Base-by-base conservation (phyloP, 2,888 invertebrate genomes). In the Hetaerina titia region DNA sequence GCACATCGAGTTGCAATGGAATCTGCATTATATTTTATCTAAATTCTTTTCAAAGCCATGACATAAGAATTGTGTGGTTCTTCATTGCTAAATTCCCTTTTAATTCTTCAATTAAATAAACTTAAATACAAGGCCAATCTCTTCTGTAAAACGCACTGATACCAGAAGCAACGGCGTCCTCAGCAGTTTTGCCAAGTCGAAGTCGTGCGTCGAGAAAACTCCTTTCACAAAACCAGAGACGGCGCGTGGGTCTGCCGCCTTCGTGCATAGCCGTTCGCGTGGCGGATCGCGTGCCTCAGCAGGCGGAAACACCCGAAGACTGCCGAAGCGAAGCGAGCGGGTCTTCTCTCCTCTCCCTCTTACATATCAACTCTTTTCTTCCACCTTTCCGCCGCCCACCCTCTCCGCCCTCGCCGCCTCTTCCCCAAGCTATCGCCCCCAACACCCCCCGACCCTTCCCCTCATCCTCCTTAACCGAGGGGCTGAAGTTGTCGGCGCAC, bases 271-370 rank as follows among this genome's bases (percentile, higher is more conserved):
- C n/a, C 92, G 69, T 92, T 69, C 92, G 92, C 92, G 92, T 92
- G 92, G 92, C 92, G 92, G 56, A 31, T 69, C 92, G 92, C 92
- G 92, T 92, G 92, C 92, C 92, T 69, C 92, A 1, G 4, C 56
- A 56, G 31, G 45, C 92, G 92, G 69, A 69, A 92, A 92, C 19
- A 56, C 25, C 64, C 92, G 92, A 92, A 64, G 69, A 74, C 22
- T 13, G 15, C 92, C 92, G 92, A 92, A 74, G 92, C 25, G 81
- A 81, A 25, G 81, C 81, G 81, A 81, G 81, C 81, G 81, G 15
- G 25, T 31, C 31, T 31, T 7, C 22, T 8, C 69, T 19, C 69
- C n/a, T 13, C 31, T 31, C 6, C 81, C 31, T 81, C 81, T 9
- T 81, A 81, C 81, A 31, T 81, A 81, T 81, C 81, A 81, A 81